Evolutionary conservation across 1,140 invertebrate genomes (phyloP).

Genomic region (Zaprionus vittiger): DNA sequence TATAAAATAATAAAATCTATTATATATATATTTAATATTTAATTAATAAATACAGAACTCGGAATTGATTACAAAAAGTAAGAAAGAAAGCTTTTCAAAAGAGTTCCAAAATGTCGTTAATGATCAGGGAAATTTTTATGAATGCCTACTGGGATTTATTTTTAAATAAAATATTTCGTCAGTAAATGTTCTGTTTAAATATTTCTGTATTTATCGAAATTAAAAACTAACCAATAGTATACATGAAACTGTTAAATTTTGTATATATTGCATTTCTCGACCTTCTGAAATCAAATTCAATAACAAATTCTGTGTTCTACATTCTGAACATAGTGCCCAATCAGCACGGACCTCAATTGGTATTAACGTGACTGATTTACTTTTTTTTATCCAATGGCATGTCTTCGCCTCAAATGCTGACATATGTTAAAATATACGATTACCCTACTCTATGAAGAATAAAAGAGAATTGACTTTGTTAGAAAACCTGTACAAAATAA

Average conservation of each 20-base stretch:
- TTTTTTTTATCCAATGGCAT: conserved; percentile 1
- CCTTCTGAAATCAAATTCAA: conserved; percentile 10
- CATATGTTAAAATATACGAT: conserved; percentile 21
- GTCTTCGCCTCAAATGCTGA: conserved; percentile 24
- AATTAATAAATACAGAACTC: too few species aligned
- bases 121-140: too few species aligned
- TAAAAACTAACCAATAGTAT: too few species aligned
- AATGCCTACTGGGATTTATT: too few species aligned
- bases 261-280: conserved; percentile 8
- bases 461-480: neutral
- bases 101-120: too few species aligned
- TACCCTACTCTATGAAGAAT: conserved; percentile 2
- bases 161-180: too few species aligned
- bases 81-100: too few species aligned
- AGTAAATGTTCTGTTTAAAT: too few species aligned
- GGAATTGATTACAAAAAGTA: too few species aligned
- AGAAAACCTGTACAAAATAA: neutral
- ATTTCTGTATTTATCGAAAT: too few species aligned
- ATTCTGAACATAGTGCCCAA: conserved; percentile 9
- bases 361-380: conserved; percentile 6
- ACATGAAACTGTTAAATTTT: neutral
- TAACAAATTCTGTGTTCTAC: conserved; percentile 18
- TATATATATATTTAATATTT: too few species aligned
- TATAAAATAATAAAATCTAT: too few species aligned
- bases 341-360: conserved; percentile 19